Evolutionary conservation across 2,797 vertebrate genomes (phyloP).

Genomic region (Menidia menidia): DNA sequence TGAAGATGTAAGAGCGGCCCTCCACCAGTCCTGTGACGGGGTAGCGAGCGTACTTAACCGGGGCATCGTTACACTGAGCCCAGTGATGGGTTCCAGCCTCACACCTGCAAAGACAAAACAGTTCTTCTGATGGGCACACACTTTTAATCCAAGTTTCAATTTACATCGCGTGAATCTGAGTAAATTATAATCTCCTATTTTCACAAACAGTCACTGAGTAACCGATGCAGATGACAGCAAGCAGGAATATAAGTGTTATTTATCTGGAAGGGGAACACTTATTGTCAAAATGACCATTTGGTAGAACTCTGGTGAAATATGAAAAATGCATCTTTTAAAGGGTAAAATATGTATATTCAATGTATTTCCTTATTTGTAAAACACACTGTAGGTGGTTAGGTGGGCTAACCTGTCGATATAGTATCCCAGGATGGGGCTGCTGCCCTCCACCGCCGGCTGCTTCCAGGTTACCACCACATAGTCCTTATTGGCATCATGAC

Average conservation of each 20-base stretch:
- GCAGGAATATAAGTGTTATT: neutral
- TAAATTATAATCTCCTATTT: too few relatives aligned
- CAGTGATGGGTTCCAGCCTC: slow-evolving; percentile 93
- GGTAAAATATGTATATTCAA: too few relatives aligned
- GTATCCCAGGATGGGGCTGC: slow-evolving; percentile 92
- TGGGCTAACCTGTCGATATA: slow-evolving; percentile 92
- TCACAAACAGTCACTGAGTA: neutral
- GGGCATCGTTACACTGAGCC: slow-evolving; percentile 95
- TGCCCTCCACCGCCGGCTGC: slow-evolving; percentile 95
- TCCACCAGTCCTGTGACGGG: slow-evolving; percentile 97
- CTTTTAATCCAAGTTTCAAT: neutral
- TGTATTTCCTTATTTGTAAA: neutral
- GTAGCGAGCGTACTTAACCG: slow-evolving; percentile 96
- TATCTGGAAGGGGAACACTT: too few relatives aligned
- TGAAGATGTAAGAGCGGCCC: slow-evolving; percentile 93
- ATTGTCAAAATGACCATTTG: too few relatives aligned
- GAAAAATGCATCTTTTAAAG: too few relatives aligned
- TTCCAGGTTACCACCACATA: slow-evolving; percentile 99
- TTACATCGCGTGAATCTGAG: too few relatives aligned
- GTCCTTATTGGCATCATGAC: slow-evolving; percentile 97
- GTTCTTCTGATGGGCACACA: neutral
- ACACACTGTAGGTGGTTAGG: neutral
- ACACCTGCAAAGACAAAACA: slow-evolving; percentile 80
- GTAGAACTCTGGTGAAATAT: too few relatives aligned
- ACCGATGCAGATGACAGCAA: neutral